Conservation (phyloP, 2,113 vertebrate species). For the Rhinolophus sinicus region DNA sequence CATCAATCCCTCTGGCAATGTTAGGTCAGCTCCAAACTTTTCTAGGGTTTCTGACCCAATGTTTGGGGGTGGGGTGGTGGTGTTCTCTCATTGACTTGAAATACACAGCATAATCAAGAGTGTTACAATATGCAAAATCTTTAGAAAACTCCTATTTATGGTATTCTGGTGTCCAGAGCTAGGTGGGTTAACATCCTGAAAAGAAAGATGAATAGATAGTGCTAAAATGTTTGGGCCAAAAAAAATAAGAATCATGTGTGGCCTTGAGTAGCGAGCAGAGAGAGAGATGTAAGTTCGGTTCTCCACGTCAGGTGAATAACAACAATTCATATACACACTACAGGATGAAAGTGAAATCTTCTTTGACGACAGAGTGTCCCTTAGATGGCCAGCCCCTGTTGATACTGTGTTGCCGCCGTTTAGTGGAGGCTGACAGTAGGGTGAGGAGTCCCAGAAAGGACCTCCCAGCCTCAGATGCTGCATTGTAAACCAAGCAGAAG, state of each 20-base stretch:
- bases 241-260: background rate
- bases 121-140: background rate
- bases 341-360: slow-evolving; percentile 7
- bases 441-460: background rate
- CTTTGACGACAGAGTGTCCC: background rate
- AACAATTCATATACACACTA: background rate
- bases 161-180: background rate
- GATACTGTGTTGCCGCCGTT: background rate
- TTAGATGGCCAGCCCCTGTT: background rate
- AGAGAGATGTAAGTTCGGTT: background rate
- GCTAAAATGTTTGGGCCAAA: background rate
- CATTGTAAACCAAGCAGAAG: background rate
- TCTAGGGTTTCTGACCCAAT: background rate
- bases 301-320: background rate
- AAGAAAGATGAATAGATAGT: background rate
- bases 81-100: background rate
- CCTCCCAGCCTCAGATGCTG: background rate
- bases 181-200: background rate
- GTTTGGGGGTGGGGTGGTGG: background rate
- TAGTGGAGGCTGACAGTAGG: background rate
- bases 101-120: background rate
- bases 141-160: background rate
- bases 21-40: background rate
- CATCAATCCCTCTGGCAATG: background rate
- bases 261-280: background rate